Evolutionary conservation across 1,140 invertebrate species (phyloP).

Genomic region (Lasioglossum albipes): DNA sequence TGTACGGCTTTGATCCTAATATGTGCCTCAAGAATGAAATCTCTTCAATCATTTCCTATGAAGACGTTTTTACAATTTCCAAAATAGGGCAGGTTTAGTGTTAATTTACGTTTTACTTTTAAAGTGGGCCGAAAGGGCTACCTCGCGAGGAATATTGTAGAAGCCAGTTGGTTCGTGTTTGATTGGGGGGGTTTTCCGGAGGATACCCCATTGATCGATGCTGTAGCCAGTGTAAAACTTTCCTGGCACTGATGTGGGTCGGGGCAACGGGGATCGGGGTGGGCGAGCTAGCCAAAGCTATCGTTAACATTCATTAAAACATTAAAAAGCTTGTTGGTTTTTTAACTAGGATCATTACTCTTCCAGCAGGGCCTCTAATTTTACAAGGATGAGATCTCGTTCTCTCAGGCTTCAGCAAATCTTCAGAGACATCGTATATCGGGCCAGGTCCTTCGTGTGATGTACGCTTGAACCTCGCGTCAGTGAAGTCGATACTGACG

Average conservation of each 20-base stretch:
- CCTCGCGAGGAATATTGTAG: slow-evolving; percentile 52
- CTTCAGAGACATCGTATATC: slow-evolving; percentile 20
- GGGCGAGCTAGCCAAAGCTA: slow-evolving; percentile 55
- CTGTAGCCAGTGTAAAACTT: slow-evolving; percentile 47
- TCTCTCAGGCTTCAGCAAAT: slow-evolving; percentile 35
- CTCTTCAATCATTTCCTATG: too few species aligned
- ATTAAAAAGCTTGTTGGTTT: neutral
- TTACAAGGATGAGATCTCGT: slow-evolving; percentile 39
- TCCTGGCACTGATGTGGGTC: slow-evolving; percentile 39
- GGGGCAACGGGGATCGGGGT: slow-evolving; percentile 36
- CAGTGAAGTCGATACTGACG: slow-evolving; percentile 62
- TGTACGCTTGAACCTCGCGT: slow-evolving; percentile 47
- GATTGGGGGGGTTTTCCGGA: slow-evolving; percentile 47
- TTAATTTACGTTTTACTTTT: too few species aligned
- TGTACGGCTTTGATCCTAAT: too few species aligned
- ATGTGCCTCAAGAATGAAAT: too few species aligned
- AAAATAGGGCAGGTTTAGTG: too few species aligned
- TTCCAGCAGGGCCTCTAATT: slow-evolving; percentile 48
- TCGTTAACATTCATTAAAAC: neutral
- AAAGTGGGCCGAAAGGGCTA: neutral
- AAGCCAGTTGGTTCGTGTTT: slow-evolving; percentile 24
- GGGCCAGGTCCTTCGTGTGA: slow-evolving; percentile 37
- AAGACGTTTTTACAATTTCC: too few species aligned
- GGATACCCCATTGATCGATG: slow-evolving; percentile 42
- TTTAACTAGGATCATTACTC: slow-evolving; percentile 32